Evolutionary conservation across 2,113 vertebrate genomes (phyloP), one percentile per base, ranked within the genome.

Genomic region (Coracopsis vasa): DNA sequence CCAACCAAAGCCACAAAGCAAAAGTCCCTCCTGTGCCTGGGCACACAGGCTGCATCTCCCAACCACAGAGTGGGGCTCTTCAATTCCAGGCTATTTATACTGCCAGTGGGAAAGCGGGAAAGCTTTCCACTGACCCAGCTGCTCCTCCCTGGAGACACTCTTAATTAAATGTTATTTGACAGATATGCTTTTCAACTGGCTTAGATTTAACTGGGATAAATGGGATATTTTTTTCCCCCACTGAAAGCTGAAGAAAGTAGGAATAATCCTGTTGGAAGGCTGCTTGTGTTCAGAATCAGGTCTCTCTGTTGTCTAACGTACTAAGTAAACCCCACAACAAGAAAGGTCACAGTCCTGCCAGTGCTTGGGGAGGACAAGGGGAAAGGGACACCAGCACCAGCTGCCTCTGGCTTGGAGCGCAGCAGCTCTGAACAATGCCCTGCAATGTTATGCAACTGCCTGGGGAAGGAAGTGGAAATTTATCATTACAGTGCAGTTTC

Each of bases 381-480:
- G 48, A 78, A 44, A 67, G 81, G 80, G 87, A n/a, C 35, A 27
- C 2, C 23, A 58, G 56, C n/a, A 58, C 56, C 56, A 27, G 71
- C 66, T 88, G 79, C 88, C 82, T 23, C 56, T 79, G 74, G 73
- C 73, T 18, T 45, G 85, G 78, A 77, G 78, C 7, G 2, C 41
- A 61, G 84, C 74, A 56, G 80, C 88, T 85, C 88, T 84, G 11
- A 88, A 90, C 93, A 90, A 74, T 93, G 83, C 75, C 60, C 80
- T 90, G 86, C 42, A 7, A 13, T 24, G 79, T 94, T 96, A 56
- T 65, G 88, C 93, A 96, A 95, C 85, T 80, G 33, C 75, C 71
- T 27, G n/a, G 95, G 95, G 94, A 97, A 96, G 95, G 94, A 96
- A 90, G 93, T 91, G 92, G 92, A 92, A 88, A 96, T 64, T 96